Base-by-base conservation (phyloP, 2,888 invertebrate species). In the Enchytraeus crypticus region DNA sequence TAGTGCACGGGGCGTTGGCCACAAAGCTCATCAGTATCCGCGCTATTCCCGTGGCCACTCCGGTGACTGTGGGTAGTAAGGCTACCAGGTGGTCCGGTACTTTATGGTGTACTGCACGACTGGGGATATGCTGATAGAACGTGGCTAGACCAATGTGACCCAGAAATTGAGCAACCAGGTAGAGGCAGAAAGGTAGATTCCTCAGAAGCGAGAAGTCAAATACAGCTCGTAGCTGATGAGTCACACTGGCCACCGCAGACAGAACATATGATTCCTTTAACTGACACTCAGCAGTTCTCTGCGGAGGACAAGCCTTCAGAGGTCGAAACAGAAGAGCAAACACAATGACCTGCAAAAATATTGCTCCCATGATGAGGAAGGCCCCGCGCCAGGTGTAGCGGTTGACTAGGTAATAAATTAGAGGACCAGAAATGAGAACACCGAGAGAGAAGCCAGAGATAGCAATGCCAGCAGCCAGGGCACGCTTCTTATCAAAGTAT, bases 41-140 rank as follows among this genome's bases (percentile, higher is more conserved):
- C 18, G 53, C 59, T 11, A 62, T 29, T 5, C 66, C 61, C 26
- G 61, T 61, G 5, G 47, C 30, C 1, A 60, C 53, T 14, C 64
- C 67, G 27, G 62, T 59, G 27, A 63, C 57, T 38, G 65, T 61
- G n/a, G 66, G 64, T 33, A 66, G 53, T n/a, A 59, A 45, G 11
- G 65, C 56, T n/a, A 65, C 62, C 26, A 18, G 18, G 14, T 38
- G 30, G 21, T 55, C 58, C 5, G 61, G 62, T 3, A 67, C 56
- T 21, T 62, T 57, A 38, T 57, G 23, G 51, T 29, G 23, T 21
- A 43, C 30, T 30, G 64, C 64, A 18, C 64, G 45, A 53, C 59
- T 66, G 5, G 59, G 54, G 3, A 47, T 55, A 32, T 66, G 67
- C 29, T 59, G 61, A 23, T 59, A 43, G 47, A 60, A 66, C 14